Evolutionary conservation across 2,113 vertebrate species (phyloP).

Genomic region (Paramormyrops kingsleyae): DNA sequence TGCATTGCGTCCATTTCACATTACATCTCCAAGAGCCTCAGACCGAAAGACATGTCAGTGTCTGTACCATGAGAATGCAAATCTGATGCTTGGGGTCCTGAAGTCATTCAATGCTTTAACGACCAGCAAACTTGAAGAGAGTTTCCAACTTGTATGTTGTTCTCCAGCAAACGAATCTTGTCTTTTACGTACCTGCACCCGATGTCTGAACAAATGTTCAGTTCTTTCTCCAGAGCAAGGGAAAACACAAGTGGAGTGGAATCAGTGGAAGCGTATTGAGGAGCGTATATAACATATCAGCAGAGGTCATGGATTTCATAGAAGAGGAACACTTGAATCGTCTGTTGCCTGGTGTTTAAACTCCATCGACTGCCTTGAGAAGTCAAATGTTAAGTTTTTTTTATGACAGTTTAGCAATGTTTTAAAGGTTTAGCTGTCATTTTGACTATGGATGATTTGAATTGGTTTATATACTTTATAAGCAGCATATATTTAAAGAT

Average conservation of each 20-base stretch:
- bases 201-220: slow-evolving; percentile 7
- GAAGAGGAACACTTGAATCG: background rate
- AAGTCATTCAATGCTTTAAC: slow-evolving; percentile 4
- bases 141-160: slow-evolving; percentile 26
- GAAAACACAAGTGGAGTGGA: slow-evolving; percentile 18
- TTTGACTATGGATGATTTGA: too few relatives aligned
- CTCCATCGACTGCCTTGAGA: too few relatives aligned
- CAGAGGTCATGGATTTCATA: too few relatives aligned
- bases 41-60: slow-evolving; percentile 20
- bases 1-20: slow-evolving; percentile 8
- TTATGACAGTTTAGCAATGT: too few relatives aligned
- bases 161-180: slow-evolving; percentile 22
- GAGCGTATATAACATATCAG: background rate
- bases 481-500: too few relatives aligned
- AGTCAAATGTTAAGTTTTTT: too few relatives aligned
- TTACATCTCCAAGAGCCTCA: slow-evolving; percentile 22
- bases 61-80: slow-evolving; percentile 23
- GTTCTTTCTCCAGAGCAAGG: slow-evolving; percentile 12
- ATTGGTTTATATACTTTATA: too few relatives aligned
- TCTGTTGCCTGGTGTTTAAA: too few relatives aligned
- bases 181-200: slow-evolving; percentile 10
- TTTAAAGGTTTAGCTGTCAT: too few relatives aligned
- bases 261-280: background rate
- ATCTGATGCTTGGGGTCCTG: slow-evolving; percentile 24
- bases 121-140: slow-evolving; percentile 20